Percentiles rank a stretch among this genome's conserved stretches.
These are phyloP conservation scores for Lysandra coridon DNA, from an alignment of 2,888 invertebrate species.

Conservation along the genomic window DNA sequence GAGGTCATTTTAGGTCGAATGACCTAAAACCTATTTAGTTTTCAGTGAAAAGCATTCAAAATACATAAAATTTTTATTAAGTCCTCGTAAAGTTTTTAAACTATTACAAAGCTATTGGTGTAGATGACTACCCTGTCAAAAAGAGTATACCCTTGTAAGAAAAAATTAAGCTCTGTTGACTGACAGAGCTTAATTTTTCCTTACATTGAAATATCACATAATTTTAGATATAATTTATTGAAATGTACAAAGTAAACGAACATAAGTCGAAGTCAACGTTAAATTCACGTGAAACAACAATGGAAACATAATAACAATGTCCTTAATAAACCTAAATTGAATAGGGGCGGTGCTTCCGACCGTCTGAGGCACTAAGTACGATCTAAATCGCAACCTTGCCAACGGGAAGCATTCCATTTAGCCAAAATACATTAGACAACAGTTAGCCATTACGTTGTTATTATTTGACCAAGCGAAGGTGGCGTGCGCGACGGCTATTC, in stretches of 20 bases:
- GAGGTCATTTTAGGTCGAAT: not conserved
- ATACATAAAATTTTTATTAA: not conserved
- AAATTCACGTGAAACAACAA: constrained; percentile 20
- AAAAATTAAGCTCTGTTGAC: no score
- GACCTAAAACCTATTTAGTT: constrained; percentile 9
- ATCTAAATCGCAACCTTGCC: constrained; percentile 65
- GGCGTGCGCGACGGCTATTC: constrained; percentile 71
- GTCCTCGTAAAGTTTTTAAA: not conserved
- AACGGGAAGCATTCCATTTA: constrained; percentile 64
- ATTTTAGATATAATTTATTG: not conserved
- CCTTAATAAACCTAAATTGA: constrained; percentile 62
- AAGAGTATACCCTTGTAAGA: no score
- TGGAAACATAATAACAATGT: constrained; percentile 28
- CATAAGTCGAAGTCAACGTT: not conserved
- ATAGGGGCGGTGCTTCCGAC: constrained; percentile 55
- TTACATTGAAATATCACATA: not conserved
- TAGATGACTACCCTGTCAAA: not conserved
- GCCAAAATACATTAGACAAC: constrained; percentile 75
- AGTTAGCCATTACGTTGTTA: constrained; percentile 73
- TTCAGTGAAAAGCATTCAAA: not conserved
- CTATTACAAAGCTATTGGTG: not conserved
- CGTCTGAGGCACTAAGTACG: constrained; percentile 57
- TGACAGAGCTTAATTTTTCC: not conserved
- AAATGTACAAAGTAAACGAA: not conserved
- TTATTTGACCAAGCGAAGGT: constrained; percentile 75